phyloP scores from a whole-genome alignment of 1,140 invertebrate species.

The Drosophila pseudoananassae region DNA sequence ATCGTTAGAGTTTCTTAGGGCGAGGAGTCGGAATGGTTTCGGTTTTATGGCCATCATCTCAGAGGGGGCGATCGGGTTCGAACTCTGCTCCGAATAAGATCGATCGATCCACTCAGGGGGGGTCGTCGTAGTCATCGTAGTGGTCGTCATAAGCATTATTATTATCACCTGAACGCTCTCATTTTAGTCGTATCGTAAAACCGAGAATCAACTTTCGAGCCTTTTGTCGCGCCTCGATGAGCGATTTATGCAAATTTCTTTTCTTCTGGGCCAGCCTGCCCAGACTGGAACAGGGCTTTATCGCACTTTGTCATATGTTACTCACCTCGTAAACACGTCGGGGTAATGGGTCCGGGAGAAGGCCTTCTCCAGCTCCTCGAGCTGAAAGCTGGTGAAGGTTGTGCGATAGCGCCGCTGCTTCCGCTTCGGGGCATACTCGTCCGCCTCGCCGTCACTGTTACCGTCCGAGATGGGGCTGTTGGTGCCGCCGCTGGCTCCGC shows the following conservation, averaged over 20 bases:
- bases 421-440: slow-evolving; percentile 93
- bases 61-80: slow-evolving; percentile 5
- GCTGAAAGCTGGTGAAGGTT: slow-evolving; percentile 97
- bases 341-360: slow-evolving; percentile 99
- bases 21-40: not conserved
- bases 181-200: slow-evolving; percentile 46
- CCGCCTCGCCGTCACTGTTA: slow-evolving; percentile 90
- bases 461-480: slow-evolving; percentile 87
- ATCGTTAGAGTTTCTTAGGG: slow-evolving; percentile 42
- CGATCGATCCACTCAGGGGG: slow-evolving; percentile 45
- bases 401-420: slow-evolving; percentile 96
- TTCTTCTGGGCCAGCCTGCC: slow-evolving; percentile 7
- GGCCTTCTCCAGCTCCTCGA: slow-evolving; percentile 98
- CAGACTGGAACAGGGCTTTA: slow-evolving; percentile 3
- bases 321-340: slow-evolving; percentile 98
- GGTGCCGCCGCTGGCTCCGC: slow-evolving; percentile 84
- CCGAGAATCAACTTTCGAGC: slow-evolving; percentile 21
- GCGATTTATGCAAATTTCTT: slow-evolving; percentile 66
- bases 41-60: slow-evolving; percentile 1
- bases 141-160: slow-evolving; percentile 25
- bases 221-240: slow-evolving; percentile 39
- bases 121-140: slow-evolving; percentile 5
- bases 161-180: slow-evolving; percentile 40
- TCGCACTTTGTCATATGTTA: slow-evolving; percentile 43
- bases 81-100: slow-evolving; percentile 54